These are phyloP conservation scores for Drosophila lowei DNA, from an alignment of 1,140 invertebrate species.

Conservation along the genomic window DNA sequence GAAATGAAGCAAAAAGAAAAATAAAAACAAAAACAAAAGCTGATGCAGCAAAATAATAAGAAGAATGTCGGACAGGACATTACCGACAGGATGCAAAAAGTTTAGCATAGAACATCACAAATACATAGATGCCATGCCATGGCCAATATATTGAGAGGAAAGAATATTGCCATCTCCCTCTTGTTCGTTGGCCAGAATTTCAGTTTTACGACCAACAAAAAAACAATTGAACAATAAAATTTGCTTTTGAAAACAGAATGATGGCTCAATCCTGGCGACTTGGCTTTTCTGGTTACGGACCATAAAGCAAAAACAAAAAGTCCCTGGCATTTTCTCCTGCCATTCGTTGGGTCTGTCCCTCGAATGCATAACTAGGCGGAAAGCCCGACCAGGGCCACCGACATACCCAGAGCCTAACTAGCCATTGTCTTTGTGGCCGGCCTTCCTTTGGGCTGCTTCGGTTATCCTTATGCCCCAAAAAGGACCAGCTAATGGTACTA, in stretches of 20 bases:
- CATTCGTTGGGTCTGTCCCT: conserved; percentile 24
- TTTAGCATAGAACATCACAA: conserved; percentile 47
- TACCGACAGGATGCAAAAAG: conserved; percentile 41
- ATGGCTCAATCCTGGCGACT: conserved; percentile 5
- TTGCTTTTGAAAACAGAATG: conserved; percentile 22
- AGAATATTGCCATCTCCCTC: conserved; percentile 6
- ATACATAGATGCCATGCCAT: conserved; percentile 3
- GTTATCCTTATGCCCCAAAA: conserved; percentile 6
- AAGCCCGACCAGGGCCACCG: conserved; percentile 38
- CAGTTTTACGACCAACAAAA: conserved; percentile 32
- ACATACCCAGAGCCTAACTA: conserved; percentile 20
- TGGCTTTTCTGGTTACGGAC: neutral
- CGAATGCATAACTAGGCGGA: conserved; percentile 59
- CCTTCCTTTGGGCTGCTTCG: neutral
- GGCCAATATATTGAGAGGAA: conserved; percentile 34
- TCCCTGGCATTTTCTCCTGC: neutral
- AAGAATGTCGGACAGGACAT: conserved; percentile 35
- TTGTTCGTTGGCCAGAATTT: conserved; percentile 7
- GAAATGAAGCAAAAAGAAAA: conserved; percentile 22
- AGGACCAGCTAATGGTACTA: conserved; percentile 20
- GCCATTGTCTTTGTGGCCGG: neutral
- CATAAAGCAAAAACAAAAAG: conserved; percentile 39
- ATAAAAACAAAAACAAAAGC: conserved; percentile 39
- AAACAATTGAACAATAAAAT: conserved; percentile 38
- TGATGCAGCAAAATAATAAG: conserved; percentile 52